Evolutionary conservation across 2,888 invertebrate species (phyloP).

Genomic region (Crioceris asparagi): DNA sequence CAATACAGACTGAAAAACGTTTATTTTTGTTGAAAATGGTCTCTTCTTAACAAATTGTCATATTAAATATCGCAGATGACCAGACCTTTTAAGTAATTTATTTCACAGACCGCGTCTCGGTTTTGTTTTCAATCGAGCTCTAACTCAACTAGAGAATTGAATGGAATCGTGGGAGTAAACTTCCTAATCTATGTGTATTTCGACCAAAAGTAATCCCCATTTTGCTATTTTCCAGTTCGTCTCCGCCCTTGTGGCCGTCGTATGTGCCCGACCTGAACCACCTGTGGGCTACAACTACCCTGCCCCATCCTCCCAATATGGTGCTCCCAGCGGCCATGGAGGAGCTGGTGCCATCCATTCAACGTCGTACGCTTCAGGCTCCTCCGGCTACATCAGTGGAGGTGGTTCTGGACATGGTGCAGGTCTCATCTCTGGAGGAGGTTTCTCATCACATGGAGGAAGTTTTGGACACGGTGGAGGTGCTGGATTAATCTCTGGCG

Average conservation of each 20-base stretch:
- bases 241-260: slow-evolving; percentile 43
- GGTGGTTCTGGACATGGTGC: slow-evolving; percentile 10
- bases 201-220: too few relatives aligned
- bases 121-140: too few relatives aligned
- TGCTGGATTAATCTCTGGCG: neutral
- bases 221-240: slow-evolving; percentile 24
- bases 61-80: too few relatives aligned
- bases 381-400: too few relatives aligned
- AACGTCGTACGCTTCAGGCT: slow-evolving; percentile 1
- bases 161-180: too few relatives aligned
- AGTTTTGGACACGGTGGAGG: slow-evolving; percentile 4
- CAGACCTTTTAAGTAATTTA: too few relatives aligned
- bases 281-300: slow-evolving; percentile 41
- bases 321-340: slow-evolving; percentile 1
- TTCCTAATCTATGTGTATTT: too few relatives aligned
- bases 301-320: slow-evolving; percentile 5
- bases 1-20: too few relatives aligned
- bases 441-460: slow-evolving; percentile 19
- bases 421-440: slow-evolving; percentile 5
- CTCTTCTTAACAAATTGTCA: too few relatives aligned
- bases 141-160: too few relatives aligned
- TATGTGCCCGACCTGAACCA: slow-evolving; percentile 51
- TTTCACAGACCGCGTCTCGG: too few relatives aligned
- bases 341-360: slow-evolving; percentile 10
- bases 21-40: too few relatives aligned